phyloP scores from a whole-genome alignment of 2,113 vertebrate species.

The Nibea albiflora region DNA sequence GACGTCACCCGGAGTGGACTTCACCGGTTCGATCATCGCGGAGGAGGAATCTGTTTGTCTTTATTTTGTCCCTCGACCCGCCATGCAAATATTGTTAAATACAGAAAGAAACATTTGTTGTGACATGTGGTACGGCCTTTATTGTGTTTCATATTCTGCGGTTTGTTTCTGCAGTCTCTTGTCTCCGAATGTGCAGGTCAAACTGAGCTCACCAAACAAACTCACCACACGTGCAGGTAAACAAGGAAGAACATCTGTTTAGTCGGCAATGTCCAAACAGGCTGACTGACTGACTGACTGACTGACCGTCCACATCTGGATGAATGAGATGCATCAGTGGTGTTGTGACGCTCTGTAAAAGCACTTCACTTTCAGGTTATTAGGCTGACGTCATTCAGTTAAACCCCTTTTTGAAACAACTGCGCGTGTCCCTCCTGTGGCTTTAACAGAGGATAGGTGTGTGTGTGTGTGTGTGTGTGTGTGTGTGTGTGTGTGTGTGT shows the following conservation, averaged over 20 bases:
- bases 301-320: background rate
- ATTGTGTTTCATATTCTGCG: background rate
- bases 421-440: conserved; percentile 36
- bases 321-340: background rate
- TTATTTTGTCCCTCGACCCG: background rate
- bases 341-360: background rate
- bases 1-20: background rate
- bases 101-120: no score
- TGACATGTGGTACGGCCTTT: no score
- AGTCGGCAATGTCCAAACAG: background rate
- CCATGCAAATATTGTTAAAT: background rate
- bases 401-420: conserved; percentile 28
- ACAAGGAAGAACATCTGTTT: background rate
- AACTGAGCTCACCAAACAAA: background rate
- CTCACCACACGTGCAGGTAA: background rate
- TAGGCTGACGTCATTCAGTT: conserved; percentile 37
- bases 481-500: background rate
- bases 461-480: background rate
- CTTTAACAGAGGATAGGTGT: conserved; percentile 28
- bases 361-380: conserved; percentile 10
- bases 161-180: background rate
- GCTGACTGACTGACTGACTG: no score
- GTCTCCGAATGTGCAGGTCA: background rate
- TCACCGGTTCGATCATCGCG: background rate
- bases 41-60: background rate